Evolutionary conservation across 2,797 vertebrate species (phyloP).

Genomic region (Microcaecilia unicolor): DNA sequence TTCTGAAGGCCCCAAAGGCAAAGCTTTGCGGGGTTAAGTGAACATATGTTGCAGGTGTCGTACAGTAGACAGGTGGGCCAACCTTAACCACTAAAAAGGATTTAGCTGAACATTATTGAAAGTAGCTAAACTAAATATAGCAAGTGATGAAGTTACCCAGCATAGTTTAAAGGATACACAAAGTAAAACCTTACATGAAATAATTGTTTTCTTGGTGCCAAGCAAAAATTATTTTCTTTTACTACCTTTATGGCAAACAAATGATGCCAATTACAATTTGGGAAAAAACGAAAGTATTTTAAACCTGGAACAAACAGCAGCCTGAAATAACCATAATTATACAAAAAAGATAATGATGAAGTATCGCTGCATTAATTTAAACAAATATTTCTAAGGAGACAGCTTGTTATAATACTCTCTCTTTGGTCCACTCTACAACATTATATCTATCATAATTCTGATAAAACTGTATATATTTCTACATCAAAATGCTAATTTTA

Average conservation of each 20-base stretch:
- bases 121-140: constrained; percentile 49
- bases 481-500: constrained; percentile 36
- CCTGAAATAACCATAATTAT: constrained; percentile 36
- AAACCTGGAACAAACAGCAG: constrained; percentile 42
- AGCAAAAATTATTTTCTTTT: constrained; percentile 20
- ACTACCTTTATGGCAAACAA: constrained; percentile 28
- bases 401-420: constrained; percentile 32
- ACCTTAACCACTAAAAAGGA: constrained; percentile 46
- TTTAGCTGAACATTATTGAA: constrained; percentile 58
- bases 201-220: constrained; percentile 23
- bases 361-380: constrained; percentile 38
- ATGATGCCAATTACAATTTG: constrained; percentile 16
- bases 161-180: constrained; percentile 14
- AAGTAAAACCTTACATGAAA: constrained; percentile 27
- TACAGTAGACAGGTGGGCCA: constrained; percentile 64
- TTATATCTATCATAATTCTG: constrained; percentile 41
- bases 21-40: constrained; percentile 54
- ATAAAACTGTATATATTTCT: constrained; percentile 34
- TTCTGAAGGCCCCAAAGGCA: constrained; percentile 58
- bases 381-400: constrained; percentile 42
- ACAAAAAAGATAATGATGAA: constrained; percentile 34
- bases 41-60: constrained; percentile 64
- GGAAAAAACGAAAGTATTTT: constrained; percentile 28
- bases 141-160: constrained; percentile 27
- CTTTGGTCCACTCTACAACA: constrained; percentile 30